Percentiles rank a stretch among this genome's conserved stretches.
These are phyloP conservation scores for Caenorhabditis briggsae DNA, from an alignment of 1,140 invertebrate species.

Conservation along the genomic window DNA sequence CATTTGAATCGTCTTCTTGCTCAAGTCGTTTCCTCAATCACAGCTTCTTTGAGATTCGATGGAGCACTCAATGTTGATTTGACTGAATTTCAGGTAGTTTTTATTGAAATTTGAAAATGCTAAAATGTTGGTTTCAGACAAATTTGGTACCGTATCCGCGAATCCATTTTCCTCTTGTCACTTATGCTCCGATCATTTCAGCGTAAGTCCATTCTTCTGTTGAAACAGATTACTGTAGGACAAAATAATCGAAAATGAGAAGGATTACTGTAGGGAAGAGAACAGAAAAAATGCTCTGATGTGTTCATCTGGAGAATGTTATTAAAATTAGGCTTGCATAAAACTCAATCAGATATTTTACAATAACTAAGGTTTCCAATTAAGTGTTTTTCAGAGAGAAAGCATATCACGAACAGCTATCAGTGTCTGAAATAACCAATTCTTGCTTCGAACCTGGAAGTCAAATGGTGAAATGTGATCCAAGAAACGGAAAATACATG, in stretches of 20 bases:
- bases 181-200: constrained; percentile 77
- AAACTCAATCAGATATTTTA: background rate
- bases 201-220: constrained; percentile 64
- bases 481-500: constrained; percentile 82
- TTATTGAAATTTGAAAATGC: background rate
- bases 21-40: constrained; percentile 89
- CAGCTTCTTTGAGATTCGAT: constrained; percentile 89
- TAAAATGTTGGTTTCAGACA: constrained; percentile 79
- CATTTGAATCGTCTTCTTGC: constrained; percentile 85
- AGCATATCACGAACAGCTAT: constrained; percentile 85
- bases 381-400: constrained; percentile 79
- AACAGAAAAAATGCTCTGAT: too few species aligned
- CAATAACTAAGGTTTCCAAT: background rate
- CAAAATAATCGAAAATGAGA: too few species aligned
- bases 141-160: constrained; percentile 88
- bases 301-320: too few species aligned
- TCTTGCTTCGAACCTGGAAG: constrained; percentile 87
- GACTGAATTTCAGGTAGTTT: constrained; percentile 87
- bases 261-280: too few species aligned
- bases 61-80: constrained; percentile 90
- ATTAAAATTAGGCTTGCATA: background rate
- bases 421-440: constrained; percentile 86
- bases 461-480: constrained; percentile 86
- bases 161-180: constrained; percentile 83
- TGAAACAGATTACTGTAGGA: too few species aligned